Evolutionary conservation across 2,888 invertebrate species (phyloP), one percentile per base, ranked within the genome.

Genomic region (Nomada fucata): DNA sequence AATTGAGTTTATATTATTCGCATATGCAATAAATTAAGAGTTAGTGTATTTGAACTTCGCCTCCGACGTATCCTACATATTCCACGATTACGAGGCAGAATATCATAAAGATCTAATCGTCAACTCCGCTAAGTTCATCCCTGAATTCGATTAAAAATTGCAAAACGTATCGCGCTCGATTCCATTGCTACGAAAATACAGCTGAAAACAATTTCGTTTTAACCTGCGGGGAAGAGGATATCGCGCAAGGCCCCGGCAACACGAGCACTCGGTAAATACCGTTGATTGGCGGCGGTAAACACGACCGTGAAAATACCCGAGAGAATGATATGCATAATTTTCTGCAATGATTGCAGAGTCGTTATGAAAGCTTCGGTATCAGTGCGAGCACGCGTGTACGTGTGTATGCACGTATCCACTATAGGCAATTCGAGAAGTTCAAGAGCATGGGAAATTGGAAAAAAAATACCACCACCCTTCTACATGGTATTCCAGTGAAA

Each of bases 391-490:
- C 36, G 36, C 29, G 29, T 29, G 29, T 29, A 29, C 7, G 29
- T 36, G 7, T 7, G 5, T 36, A 5, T 18, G 26, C 2, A 15
- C 53, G 53, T 55, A 42, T 18, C 23, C 42, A 11, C 36, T n/a
- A 15, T 9, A 65, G 79, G 71, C 80, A 67, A 67, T 79, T 72
- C 50, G 29, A 71, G 65, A 67, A 71, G 71, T 70, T 60, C 65
- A 78, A 67, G 79, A 65, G 29, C 65, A 47, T 59, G 47, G 5
- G 23, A 20, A 63, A n/a, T 15, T 2, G 55, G 36, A 64, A 47
- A 53, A 53, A 53, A 15, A 42, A 18, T 61, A 7, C 57, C 29
- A 15, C 13, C 23, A 7, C 2, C 10, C 5, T 23, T 47, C 63
- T 23, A 0, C 9, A 20, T 29, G 52, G 18, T 13, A 29, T 36